phyloP scores from a whole-genome alignment of 2,113 vertebrate species.

The Pteropus alecto region DNA sequence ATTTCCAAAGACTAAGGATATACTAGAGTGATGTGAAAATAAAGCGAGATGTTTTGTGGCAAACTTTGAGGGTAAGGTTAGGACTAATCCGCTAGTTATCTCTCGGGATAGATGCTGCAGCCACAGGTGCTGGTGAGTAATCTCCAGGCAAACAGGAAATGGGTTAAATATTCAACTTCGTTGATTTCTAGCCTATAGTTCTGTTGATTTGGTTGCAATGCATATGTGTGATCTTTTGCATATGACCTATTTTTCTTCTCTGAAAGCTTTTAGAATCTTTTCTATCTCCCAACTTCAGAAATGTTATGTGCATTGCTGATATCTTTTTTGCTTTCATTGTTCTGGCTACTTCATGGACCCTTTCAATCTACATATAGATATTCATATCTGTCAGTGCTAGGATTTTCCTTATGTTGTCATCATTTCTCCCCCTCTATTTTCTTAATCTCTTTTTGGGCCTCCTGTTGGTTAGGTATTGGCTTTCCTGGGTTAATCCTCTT shows the following conservation, averaged over 20 bases:
- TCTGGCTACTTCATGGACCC: neutral
- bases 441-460: neutral
- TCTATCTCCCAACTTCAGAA: neutral
- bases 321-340: constrained; percentile 28
- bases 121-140: no score
- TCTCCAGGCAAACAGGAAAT: no score
- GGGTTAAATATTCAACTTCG: neutral
- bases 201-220: neutral
- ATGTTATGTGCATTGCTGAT: neutral
- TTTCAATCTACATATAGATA: neutral
- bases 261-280: constrained; percentile 5
- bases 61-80: no score
- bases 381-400: neutral
- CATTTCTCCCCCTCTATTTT: neutral
- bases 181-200: constrained; percentile 7
- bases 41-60: no score
- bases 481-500: neutral
- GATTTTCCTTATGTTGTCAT: neutral
- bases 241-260: neutral
- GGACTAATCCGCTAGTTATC: no score
- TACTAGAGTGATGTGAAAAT: no score
- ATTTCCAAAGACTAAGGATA: no score
- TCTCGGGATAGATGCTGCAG: no score
- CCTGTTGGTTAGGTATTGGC: neutral
- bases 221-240: neutral